These are phyloP conservation scores for Meandrusa payeni DNA, from an alignment of 2,888 invertebrate species.

Conservation along the genomic window DNA sequence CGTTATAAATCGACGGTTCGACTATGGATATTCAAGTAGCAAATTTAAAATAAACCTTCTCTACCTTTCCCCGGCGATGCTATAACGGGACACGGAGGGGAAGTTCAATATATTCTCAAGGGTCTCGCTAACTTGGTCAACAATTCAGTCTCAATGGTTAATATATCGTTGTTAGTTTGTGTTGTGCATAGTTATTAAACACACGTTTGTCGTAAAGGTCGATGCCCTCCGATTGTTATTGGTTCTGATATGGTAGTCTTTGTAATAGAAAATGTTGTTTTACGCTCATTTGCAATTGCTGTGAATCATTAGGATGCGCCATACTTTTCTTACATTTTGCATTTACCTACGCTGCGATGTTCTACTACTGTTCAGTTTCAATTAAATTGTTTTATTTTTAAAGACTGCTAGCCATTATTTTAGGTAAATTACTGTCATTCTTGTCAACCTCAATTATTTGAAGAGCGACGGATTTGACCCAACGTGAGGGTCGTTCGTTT, in stretches of 20 bases:
- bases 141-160: constrained; percentile 50
- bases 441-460: too few relatives aligned
- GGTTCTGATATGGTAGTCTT: constrained; percentile 34
- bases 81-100: constrained; percentile 27
- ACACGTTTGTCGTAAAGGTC: constrained; percentile 41
- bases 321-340: neutral
- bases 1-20: constrained; percentile 52
- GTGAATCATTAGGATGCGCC: constrained; percentile 29
- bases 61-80: constrained; percentile 32
- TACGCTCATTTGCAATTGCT: constrained; percentile 36
- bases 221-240: constrained; percentile 35
- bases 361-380: neutral
- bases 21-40: constrained; percentile 38
- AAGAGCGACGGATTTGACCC: too few relatives aligned
- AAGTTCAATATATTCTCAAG: constrained; percentile 30
- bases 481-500: too few relatives aligned
- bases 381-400: too few relatives aligned
- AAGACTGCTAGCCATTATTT: too few relatives aligned
- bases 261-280: constrained; percentile 35
- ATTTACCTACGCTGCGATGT: neutral
- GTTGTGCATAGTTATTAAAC: constrained; percentile 54
- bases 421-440: too few relatives aligned
- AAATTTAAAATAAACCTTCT: constrained; percentile 43
- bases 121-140: constrained; percentile 47
- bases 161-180: constrained; percentile 53